These are phyloP conservation scores for Polymixis flavicincta DNA, from an alignment of 2,888 invertebrate genomes.

Conservation along the genomic window DNA sequence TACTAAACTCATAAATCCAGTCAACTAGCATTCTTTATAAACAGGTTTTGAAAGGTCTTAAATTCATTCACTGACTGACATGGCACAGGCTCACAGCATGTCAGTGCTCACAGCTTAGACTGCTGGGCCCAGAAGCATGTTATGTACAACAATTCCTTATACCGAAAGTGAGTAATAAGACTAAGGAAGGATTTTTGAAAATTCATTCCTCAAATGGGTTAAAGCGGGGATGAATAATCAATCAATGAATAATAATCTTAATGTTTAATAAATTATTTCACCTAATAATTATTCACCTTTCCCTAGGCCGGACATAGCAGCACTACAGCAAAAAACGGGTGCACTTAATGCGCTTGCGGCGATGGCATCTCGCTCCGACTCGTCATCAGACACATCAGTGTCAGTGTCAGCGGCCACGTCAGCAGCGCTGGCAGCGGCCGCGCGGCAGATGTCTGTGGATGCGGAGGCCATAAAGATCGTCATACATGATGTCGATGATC, in stretches of 20 bases:
- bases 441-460: slow-evolving; percentile 96
- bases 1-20: not conserved
- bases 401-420: slow-evolving; percentile 86
- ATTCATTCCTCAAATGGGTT: too few species aligned
- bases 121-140: not conserved
- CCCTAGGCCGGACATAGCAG: slow-evolving; percentile 94
- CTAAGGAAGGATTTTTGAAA: not conserved
- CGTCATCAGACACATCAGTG: slow-evolving; percentile 78
- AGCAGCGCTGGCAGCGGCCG: slow-evolving; percentile 90
- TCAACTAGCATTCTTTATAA: not conserved
- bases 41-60: too few species aligned
- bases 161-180: not conserved
- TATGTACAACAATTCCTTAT: not conserved
- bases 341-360: slow-evolving; percentile 88
- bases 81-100: too few species aligned
- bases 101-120: too few species aligned
- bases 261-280: not conserved
- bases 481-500: slow-evolving; percentile 97
- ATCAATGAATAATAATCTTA: too few species aligned
- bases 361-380: slow-evolving; percentile 80
- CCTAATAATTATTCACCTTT: not conserved
- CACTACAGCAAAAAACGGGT: slow-evolving; percentile 91
- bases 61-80: not conserved
- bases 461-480: slow-evolving; percentile 98
- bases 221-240: too few species aligned